phyloP scores from a whole-genome alignment of 2,113 vertebrate genomes.

The Labrus mixtus region DNA sequence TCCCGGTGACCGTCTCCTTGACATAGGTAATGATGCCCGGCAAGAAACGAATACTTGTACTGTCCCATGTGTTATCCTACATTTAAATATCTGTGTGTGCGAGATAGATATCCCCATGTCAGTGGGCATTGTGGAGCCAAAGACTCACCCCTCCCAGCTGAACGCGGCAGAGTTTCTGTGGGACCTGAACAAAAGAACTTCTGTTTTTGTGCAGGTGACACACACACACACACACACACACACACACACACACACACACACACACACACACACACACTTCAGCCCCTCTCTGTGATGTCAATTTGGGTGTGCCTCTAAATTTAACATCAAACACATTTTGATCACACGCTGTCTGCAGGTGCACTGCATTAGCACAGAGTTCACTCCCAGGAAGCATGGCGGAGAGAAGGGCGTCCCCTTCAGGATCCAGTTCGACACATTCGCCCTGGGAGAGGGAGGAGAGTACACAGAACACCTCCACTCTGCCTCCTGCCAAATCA shows the following conservation, averaged over 20 bases:
- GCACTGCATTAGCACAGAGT: conserved; percentile 99
- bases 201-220: conserved; percentile 96
- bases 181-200: conserved; percentile 95
- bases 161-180: conserved; percentile 99
- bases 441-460: conserved; percentile 88
- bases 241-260: not conserved
- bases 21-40: conserved; percentile 88
- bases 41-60: not conserved
- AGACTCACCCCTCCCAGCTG: conserved; percentile 94
- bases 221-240: not conserved
- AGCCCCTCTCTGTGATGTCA: conserved; percentile 6
- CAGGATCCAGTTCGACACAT: conserved; percentile 96
- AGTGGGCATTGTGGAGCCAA: conserved; percentile 95
- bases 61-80: too few species aligned
- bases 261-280: not conserved
- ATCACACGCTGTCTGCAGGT: conserved; percentile 82
- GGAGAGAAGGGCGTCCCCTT: conserved; percentile 99
- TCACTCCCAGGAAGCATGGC: conserved; percentile 97
- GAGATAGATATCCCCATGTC: conserved; percentile 96
- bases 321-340: conserved; percentile 45
- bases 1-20: conserved; percentile 96
- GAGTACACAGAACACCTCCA: conserved; percentile 97
- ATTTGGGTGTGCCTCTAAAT: conserved; percentile 6
- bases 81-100: conserved; percentile 24
- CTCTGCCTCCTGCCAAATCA: conserved; percentile 99